Percentiles rank a stretch among this genome's conserved stretches.
These are phyloP conservation scores for Drosophila mimica DNA, from an alignment of 2,888 invertebrate species.

Conservation along the genomic window DNA sequence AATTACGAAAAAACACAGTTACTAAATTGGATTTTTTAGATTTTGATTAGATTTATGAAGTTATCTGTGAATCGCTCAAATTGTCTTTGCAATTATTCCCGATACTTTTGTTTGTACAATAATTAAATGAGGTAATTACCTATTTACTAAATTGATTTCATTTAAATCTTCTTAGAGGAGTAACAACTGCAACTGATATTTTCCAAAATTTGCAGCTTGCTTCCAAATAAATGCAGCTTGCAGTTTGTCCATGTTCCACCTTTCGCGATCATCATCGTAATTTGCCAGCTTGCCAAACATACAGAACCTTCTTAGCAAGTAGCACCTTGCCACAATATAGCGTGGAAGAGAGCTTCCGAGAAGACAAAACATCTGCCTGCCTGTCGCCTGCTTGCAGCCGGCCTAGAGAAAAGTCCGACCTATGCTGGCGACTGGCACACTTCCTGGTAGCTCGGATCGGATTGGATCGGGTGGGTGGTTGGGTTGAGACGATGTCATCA, in stretches of 20 bases:
- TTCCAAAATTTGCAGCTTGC: slow-evolving; percentile 7
- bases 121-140: background rate
- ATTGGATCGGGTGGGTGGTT: slow-evolving; percentile 30
- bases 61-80: background rate
- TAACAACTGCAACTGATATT: background rate
- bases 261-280: slow-evolving; percentile 11
- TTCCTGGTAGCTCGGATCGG: slow-evolving; percentile 56
- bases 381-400: slow-evolving; percentile 46
- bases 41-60: background rate
- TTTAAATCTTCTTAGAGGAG: slow-evolving; percentile 7
- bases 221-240: slow-evolving; percentile 33
- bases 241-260: slow-evolving; percentile 40
- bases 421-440: slow-evolving; percentile 46
- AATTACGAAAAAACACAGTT: background rate
- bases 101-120: background rate
- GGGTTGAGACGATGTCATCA: slow-evolving; percentile 22
- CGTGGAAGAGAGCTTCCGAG: slow-evolving; percentile 60
- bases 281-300: slow-evolving; percentile 27
- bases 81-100: background rate
- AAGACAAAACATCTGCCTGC: slow-evolving; percentile 73
- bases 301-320: slow-evolving; percentile 26
- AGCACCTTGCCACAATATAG: slow-evolving; percentile 47
- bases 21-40: background rate
- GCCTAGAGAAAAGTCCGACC: slow-evolving; percentile 38
- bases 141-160: slow-evolving; percentile 20